Conservation (phyloP, 2,113 vertebrate genomes). For the Plecturocebus donacophilus region DNA sequence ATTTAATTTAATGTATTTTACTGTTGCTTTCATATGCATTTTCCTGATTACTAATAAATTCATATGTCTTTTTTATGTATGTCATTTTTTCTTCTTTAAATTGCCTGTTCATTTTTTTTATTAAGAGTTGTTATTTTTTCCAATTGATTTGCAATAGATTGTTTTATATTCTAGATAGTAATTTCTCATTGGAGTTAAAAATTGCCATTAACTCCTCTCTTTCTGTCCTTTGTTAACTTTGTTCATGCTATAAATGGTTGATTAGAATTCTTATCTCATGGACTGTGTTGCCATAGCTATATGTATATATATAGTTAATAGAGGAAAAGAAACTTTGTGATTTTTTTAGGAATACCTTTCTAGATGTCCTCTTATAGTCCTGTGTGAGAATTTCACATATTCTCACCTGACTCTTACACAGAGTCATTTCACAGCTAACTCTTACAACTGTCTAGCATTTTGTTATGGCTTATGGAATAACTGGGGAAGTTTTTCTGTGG, state of each 20-base stretch:
- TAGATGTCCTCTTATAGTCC: too few relatives aligned
- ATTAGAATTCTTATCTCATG: background rate
- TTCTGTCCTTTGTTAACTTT: background rate
- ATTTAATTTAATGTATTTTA: background rate
- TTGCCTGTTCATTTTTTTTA: background rate
- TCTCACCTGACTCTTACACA: too few relatives aligned
- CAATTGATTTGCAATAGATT: background rate
- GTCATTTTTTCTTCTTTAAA: background rate
- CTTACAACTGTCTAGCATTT: background rate
- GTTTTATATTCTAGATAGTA: background rate
- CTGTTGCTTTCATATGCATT: background rate
- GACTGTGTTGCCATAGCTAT: too few relatives aligned
- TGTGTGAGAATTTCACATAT: too few relatives aligned
- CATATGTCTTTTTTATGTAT: background rate
- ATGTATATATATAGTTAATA: too few relatives aligned
- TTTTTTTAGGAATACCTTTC: too few relatives aligned
- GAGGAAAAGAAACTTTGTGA: too few relatives aligned
- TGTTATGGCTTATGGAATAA: background rate
- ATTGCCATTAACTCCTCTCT: background rate
- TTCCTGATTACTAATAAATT: background rate
- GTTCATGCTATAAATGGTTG: background rate
- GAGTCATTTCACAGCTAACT: background rate
- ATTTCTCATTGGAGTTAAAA: background rate
- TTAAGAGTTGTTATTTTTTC: background rate
- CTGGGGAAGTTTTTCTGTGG: background rate